These are phyloP conservation scores for Phalacrocorax brasilianus DNA, from an alignment of 2,113 vertebrate species.

Conservation along the genomic window DNA sequence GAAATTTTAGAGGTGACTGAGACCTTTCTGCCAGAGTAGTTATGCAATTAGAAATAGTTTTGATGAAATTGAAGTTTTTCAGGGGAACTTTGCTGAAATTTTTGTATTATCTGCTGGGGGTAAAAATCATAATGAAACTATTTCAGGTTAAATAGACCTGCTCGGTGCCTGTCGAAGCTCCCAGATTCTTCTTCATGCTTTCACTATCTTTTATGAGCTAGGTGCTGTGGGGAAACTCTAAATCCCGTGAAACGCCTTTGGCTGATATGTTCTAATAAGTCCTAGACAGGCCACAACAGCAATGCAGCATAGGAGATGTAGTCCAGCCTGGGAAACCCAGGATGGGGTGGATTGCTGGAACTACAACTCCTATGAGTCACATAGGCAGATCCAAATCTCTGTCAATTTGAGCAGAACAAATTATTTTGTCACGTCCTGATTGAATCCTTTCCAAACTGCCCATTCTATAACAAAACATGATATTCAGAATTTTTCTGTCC, in stretches of 20 bases:
- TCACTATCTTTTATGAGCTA: not conserved
- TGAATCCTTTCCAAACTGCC: slow-evolving; percentile 9
- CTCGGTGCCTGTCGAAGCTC: not conserved
- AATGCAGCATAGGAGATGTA: not conserved
- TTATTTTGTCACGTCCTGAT: not conserved
- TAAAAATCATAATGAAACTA: not conserved
- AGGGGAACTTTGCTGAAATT: not conserved
- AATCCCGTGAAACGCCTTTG: not conserved
- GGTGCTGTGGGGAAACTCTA: not conserved
- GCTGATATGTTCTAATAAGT: not conserved
- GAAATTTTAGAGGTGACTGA: not conserved
- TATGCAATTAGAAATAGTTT: not conserved
- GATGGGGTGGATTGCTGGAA: not conserved
- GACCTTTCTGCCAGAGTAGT: not conserved
- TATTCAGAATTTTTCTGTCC: not conserved
- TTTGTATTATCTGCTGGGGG: not conserved
- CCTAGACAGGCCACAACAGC: not conserved
- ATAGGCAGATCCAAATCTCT: not conserved
- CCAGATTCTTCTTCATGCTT: not conserved
- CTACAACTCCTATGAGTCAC: not conserved
- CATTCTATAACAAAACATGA: not conserved
- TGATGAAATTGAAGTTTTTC: not conserved
- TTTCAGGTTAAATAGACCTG: not conserved
- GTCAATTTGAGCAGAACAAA: not conserved
- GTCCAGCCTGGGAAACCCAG: not conserved